phyloP scores from a whole-genome alignment of 2,888 invertebrate genomes.

The Pterostichus niger region DNA sequence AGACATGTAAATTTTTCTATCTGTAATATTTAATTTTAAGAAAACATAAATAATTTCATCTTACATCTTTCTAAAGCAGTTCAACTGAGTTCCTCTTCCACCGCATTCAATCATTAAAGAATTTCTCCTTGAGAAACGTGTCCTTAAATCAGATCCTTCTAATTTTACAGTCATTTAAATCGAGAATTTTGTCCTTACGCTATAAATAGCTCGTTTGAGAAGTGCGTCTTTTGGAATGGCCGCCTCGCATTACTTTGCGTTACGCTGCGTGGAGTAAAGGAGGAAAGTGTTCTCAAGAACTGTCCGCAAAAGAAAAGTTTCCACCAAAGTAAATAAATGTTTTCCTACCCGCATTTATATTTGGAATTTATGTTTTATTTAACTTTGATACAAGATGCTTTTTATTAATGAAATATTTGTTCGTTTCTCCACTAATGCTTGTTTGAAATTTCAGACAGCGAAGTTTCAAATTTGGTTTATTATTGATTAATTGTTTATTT shows the following conservation, averaged over 20 bases:
- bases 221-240: not conserved
- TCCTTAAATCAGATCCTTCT: slow-evolving; percentile 2
- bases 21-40: too few relatives aligned
- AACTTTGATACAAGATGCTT: slow-evolving; percentile 15
- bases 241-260: not conserved
- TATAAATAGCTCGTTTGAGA: slow-evolving; percentile 20
- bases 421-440: slow-evolving; percentile 1
- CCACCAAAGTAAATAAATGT: slow-evolving; percentile 41
- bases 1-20: too few relatives aligned
- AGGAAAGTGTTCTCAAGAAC: not conserved
- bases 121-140: not conserved
- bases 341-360: slow-evolving; percentile 36
- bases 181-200: not conserved
- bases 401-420: slow-evolving; percentile 34
- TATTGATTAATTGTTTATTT: slow-evolving; percentile 2
- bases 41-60: too few relatives aligned
- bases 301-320: slow-evolving; percentile 40
- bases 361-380: slow-evolving; percentile 40
- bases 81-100: not conserved
- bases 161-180: slow-evolving; percentile 34
- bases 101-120: slow-evolving; percentile 3
- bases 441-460: not conserved
- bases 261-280: too few relatives aligned
- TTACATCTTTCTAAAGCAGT: too few relatives aligned
- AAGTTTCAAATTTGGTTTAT: not conserved